phyloP scores from a whole-genome alignment of 1,140 invertebrate genomes.

The Grapholita molesta region DNA sequence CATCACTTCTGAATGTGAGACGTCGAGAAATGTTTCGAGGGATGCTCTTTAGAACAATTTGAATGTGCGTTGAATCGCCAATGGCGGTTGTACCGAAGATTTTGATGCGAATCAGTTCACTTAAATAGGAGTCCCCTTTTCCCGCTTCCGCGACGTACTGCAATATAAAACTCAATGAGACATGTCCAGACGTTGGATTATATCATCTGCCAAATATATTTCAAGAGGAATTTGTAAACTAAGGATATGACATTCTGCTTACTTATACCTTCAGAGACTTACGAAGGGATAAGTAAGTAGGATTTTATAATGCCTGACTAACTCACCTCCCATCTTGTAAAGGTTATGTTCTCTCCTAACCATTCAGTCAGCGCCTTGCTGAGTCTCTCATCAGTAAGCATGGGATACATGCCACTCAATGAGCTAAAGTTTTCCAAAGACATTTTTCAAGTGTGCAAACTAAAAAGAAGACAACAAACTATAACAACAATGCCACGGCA shows the following conservation, averaged over 20 bases:
- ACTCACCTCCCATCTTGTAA: constrained; percentile 65
- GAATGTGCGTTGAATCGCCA: constrained; percentile 51
- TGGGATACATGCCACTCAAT: constrained; percentile 32
- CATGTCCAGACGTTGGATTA: too few species aligned
- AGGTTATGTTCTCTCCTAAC: constrained; percentile 40
- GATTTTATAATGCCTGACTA: too few species aligned
- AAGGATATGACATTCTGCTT: too few species aligned
- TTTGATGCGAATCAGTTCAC: constrained; percentile 79
- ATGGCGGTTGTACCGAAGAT: constrained; percentile 70
- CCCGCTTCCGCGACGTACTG: constrained; percentile 62
- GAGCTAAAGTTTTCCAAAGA: too few species aligned
- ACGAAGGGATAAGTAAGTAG: too few species aligned
- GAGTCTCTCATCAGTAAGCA: constrained; percentile 43
- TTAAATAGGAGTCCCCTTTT: constrained; percentile 84
- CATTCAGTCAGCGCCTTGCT: constrained; percentile 44
- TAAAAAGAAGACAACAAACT: too few species aligned
- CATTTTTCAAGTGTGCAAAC: too few species aligned
- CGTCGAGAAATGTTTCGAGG: constrained; percentile 80
- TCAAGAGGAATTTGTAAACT: too few species aligned
- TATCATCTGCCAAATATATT: too few species aligned
- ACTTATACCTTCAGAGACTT: too few species aligned
- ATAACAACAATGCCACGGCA: too few species aligned
- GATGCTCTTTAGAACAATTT: constrained; percentile 81
- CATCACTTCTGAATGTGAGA: constrained; percentile 81
- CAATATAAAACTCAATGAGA: constrained; percentile 12